phyloP scores from a whole-genome alignment of 2,888 invertebrate species.

The Megalurothrips usitatus region DNA sequence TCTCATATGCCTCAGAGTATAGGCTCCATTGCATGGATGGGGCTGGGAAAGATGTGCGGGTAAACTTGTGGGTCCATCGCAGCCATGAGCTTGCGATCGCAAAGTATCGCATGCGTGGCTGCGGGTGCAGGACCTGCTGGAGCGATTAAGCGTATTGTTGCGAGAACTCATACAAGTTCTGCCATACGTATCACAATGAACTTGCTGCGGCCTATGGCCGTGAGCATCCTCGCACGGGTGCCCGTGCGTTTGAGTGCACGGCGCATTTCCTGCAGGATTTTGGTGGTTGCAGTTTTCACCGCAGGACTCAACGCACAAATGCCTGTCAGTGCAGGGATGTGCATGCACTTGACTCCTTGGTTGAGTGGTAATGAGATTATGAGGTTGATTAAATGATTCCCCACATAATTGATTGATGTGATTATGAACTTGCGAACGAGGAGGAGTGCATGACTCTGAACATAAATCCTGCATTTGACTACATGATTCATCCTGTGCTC shows the following conservation, averaged over 20 bases:
- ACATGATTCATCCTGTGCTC: constrained; percentile 23
- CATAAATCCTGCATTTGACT: constrained; percentile 16
- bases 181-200: constrained; percentile 13
- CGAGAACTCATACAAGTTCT: constrained; percentile 19
- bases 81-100: not conserved
- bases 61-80: constrained; percentile 12
- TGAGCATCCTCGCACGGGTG: not conserved
- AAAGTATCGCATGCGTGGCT: constrained; percentile 2
- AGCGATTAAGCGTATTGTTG: not conserved
- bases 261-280: not conserved
- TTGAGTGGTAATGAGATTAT: not conserved
- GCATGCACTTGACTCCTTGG: not conserved
- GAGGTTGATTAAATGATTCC: constrained; percentile 7
- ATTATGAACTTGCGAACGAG: not conserved
- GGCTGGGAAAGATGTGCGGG: not conserved
- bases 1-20: not conserved
- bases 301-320: not conserved
- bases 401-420: constrained; percentile 6
- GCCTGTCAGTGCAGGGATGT: not conserved
- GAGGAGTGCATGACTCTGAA: constrained; percentile 9
- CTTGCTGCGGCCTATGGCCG: not conserved
- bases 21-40: not conserved
- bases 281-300: constrained; percentile 9
- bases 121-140: not conserved
- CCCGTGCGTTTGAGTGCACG: not conserved